phyloP scores from a whole-genome alignment of 2,888 invertebrate genomes.

The Crossocerus cetratus region DNA sequence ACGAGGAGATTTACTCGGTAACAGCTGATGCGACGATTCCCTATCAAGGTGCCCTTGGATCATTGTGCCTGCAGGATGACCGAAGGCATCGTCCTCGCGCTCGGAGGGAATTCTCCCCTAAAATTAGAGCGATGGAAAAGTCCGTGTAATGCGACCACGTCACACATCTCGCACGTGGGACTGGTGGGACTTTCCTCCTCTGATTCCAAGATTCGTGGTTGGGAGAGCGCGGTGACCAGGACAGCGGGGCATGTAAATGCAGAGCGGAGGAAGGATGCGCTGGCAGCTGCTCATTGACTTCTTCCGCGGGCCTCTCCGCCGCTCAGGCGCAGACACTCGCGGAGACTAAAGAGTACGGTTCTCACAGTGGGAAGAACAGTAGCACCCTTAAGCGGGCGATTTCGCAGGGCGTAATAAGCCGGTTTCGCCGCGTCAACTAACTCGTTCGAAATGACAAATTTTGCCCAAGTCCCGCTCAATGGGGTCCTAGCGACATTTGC shows the following conservation, averaged over 20 bases:
- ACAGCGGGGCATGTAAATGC: background rate
- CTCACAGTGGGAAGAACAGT: slow-evolving; percentile 39
- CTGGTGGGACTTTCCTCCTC: background rate
- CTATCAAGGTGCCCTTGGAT: slow-evolving; percentile 22
- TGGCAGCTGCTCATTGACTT: slow-evolving; percentile 1
- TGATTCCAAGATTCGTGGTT: background rate
- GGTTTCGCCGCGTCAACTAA: slow-evolving; percentile 53
- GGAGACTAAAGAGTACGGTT: slow-evolving; percentile 32
- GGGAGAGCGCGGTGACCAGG: background rate
- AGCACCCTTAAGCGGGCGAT: slow-evolving; percentile 23
- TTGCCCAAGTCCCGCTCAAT: slow-evolving; percentile 42
- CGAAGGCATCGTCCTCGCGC: background rate
- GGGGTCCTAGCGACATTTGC: slow-evolving; percentile 52
- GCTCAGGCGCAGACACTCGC: slow-evolving; percentile 39
- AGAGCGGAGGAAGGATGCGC: background rate
- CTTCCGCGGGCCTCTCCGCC: slow-evolving; percentile 3
- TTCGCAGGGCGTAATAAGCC: slow-evolving; percentile 50
- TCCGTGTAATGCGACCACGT: background rate
- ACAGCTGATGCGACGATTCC: slow-evolving; percentile 52
- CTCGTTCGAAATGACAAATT: slow-evolving; percentile 63
- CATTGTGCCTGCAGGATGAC: slow-evolving; percentile 10
- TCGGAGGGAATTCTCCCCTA: background rate
- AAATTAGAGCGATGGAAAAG: background rate
- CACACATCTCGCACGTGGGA: too few relatives aligned
- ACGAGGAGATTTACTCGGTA: slow-evolving; percentile 39